Percentiles rank a stretch among this genome's conserved stretches.
Conservation (phyloP, 1,140 invertebrate species). For the Chionoecetes opilio region DNA sequence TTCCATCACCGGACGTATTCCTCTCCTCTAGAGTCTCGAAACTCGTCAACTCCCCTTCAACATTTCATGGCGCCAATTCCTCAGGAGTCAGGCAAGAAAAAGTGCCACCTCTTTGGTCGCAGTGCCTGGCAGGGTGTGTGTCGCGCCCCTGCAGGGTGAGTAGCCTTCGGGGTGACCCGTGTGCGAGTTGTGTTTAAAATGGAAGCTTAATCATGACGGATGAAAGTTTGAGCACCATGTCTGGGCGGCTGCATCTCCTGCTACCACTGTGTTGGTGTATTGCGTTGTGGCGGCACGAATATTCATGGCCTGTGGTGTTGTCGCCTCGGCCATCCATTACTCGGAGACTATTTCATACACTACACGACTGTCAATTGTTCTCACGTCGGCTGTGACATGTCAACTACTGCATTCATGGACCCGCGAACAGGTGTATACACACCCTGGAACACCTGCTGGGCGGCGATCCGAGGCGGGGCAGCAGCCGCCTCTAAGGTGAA, state of each 20-base stretch:
- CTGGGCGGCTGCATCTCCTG: not conserved
- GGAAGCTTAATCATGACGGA: too few species aligned
- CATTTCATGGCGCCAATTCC: constrained; percentile 24
- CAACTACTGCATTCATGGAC: not conserved
- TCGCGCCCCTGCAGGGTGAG: too few species aligned
- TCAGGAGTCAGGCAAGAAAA: not conserved
- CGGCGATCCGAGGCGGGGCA: not conserved
- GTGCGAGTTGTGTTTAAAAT: too few species aligned
- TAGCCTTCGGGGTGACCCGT: too few species aligned
- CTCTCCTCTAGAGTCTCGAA: not conserved
- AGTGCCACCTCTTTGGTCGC: not conserved
- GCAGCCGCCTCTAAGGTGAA: not conserved
- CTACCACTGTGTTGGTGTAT: not conserved
- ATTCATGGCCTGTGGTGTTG: not conserved
- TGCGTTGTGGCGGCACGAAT: not conserved
- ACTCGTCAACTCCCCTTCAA: not conserved
- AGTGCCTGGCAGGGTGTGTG: too few species aligned
- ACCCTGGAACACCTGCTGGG: not conserved
- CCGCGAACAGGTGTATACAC: not conserved
- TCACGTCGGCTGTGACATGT: not conserved
- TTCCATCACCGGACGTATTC: not conserved
- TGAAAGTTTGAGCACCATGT: too few species aligned
- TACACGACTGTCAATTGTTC: constrained; percentile 3
- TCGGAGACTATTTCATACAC: not conserved
- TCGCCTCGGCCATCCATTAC: not conserved